Evolutionary conservation across 2,113 vertebrate species (phyloP), one percentile per base, ranked within the genome.

Genomic region (Tyto alba): DNA sequence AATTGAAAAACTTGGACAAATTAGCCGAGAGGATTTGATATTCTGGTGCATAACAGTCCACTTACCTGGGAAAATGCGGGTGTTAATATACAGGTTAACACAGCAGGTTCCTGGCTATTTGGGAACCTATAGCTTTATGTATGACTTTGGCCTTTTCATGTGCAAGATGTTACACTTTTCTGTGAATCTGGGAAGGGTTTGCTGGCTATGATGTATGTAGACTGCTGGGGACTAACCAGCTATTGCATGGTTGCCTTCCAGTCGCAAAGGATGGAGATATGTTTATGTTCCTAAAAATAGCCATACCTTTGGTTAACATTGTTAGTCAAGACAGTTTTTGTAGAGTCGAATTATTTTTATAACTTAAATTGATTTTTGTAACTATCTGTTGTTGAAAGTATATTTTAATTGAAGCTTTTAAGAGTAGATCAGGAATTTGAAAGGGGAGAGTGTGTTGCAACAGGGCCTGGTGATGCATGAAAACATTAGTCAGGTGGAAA

Each of bases 241-340:
- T 81, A 69, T 63, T 95, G 43, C n/a, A 12, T 64, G 53, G 27
- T 91, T 93, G 60, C 66, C 57, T 91, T 96, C 74, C 77, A 82
- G 56, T 45, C 7, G 4, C 64, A 68, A 85, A 96, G 30, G 45
- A 88, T 2, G 1, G 66, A 91, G 27, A 10, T 93, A 40, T 27
- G 17, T 85, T 91, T 92, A 48, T 76, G 18, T 56, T 79, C 60
- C 53, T 79, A 48, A 82, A 95, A 91, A 79, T 3, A 68, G 5
- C 57, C 67, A 7, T 88, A 38, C 22, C 26, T n/a, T 88, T 79
- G 40, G 43, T 47, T 93, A 77, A 38, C 12, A 41, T 3, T 41
- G 55, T 56, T 67, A 47, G 59, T 57, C 59, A 85, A 82, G 92
- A 73, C 30, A 57, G 36, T 6, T 78, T 82, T 43, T 60, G 27